These are phyloP conservation scores for Tetraodon nigroviridis DNA, from an alignment of 2,113 vertebrate genomes.

Conservation along the genomic window DNA sequence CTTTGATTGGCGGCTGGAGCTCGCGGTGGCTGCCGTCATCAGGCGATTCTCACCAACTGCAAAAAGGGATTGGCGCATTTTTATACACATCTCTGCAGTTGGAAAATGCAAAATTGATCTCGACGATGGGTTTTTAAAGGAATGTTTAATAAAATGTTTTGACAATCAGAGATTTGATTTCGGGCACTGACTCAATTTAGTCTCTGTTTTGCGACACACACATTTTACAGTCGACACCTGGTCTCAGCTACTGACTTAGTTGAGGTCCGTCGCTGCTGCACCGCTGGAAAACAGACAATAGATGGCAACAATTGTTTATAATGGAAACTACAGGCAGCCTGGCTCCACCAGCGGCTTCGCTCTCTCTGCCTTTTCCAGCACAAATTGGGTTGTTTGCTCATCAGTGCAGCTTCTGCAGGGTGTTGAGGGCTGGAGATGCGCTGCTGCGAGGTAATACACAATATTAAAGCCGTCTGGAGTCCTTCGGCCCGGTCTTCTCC, in stretches of 20 bases:
- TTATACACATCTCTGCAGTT: constrained; percentile 47
- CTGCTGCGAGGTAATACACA: constrained; percentile 4
- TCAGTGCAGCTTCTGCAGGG: constrained; percentile 12
- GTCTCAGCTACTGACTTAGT: too few relatives aligned
- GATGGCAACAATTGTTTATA: background rate
- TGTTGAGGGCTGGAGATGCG: background rate
- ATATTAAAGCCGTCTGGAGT: background rate
- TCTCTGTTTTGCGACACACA: too few relatives aligned
- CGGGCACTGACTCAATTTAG: too few relatives aligned
- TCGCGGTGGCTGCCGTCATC: constrained; percentile 4
- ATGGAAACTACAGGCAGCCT: constrained; percentile 41
- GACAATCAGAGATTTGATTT: too few relatives aligned
- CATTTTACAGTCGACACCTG: too few relatives aligned
- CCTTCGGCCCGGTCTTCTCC: background rate
- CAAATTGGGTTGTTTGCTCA: constrained; percentile 4
- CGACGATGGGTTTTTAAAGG: constrained; percentile 20
- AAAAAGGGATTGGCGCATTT: constrained; percentile 1
- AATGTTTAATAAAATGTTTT: constrained; percentile 17
- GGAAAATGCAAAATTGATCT: constrained; percentile 22
- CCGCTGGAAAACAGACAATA: too few relatives aligned
- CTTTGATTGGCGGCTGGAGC: constrained; percentile 22
- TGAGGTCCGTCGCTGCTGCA: too few relatives aligned
- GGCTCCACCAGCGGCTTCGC: background rate
- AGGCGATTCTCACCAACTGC: too few relatives aligned
- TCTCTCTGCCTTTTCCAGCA: constrained; percentile 2